A percentile compares a stretch with the other conserved stretches of the same genome.
Conservation (phyloP, 2,797 vertebrate genomes). For the Coendou prehensilis region DNA sequence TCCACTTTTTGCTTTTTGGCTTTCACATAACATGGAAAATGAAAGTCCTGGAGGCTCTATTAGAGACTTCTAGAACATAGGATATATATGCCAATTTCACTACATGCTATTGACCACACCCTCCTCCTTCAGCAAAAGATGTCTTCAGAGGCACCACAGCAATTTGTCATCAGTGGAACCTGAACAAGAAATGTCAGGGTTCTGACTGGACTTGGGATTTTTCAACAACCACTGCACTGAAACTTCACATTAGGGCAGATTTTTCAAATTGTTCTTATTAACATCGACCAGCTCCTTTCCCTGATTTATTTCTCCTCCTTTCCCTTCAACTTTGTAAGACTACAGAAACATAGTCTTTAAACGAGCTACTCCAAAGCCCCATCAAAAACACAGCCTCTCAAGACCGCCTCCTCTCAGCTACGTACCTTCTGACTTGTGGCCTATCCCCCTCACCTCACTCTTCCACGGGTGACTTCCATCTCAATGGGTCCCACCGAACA, state of each 20-base stretch:
- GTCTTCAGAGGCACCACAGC: background rate
- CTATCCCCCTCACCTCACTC: background rate
- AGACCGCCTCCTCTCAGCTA: background rate
- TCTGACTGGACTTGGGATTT: background rate
- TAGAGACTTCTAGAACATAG: background rate
- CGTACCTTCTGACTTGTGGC: background rate
- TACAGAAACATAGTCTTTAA: background rate
- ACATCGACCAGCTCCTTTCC: background rate
- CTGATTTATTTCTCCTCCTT: background rate
- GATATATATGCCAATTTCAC: background rate
- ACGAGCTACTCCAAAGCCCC: background rate
- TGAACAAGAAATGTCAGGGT: background rate
- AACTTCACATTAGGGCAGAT: background rate
- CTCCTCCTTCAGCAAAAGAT: background rate
- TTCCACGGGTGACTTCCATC: background rate
- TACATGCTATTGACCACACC: background rate
- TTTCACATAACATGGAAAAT: background rate
- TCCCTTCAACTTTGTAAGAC: background rate
- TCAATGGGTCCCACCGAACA: background rate
- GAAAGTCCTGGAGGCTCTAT: background rate
- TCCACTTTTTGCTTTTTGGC: background rate
- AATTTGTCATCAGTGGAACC: background rate
- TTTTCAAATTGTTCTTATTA: background rate
- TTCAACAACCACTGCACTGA: background rate
- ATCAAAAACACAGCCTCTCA: background rate